Conservation (phyloP, 2,888 invertebrate species). For the Melitaea athalia region DNA sequence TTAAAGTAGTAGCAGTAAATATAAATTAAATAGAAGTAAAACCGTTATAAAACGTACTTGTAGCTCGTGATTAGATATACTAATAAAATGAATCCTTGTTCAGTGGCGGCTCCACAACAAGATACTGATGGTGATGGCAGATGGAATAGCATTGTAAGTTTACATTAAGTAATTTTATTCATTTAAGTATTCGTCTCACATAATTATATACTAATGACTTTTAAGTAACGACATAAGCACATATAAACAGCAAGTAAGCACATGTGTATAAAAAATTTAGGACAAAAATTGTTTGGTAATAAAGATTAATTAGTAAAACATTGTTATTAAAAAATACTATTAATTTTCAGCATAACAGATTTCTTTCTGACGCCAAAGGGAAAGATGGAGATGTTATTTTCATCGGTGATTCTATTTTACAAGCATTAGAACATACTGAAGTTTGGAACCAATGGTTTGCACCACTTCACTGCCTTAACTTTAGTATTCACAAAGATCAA, state of each 20-base stretch:
- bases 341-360: constrained; percentile 89
- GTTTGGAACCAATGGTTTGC: constrained; percentile 96
- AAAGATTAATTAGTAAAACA: neutral
- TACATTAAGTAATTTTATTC: neutral
- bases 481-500: constrained; percentile 93
- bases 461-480: constrained; percentile 95
- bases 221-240: too few relatives aligned
- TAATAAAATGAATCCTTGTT: constrained; percentile 86
- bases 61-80: neutral
- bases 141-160: constrained; percentile 88
- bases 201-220: neutral
- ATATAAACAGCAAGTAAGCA: too few relatives aligned
- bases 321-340: constrained; percentile 12
- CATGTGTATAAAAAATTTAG: too few relatives aligned
- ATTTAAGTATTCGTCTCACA: neutral
- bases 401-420: constrained; percentile 93
- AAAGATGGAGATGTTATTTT: constrained; percentile 96
- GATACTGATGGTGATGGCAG: constrained; percentile 93
- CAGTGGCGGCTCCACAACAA: constrained; percentile 85
- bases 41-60: neutral
- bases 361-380: constrained; percentile 91
- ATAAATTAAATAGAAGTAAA: neutral
- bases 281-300: neutral
- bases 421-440: constrained; percentile 91
- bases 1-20: neutral